Evolutionary conservation across 1,140 invertebrate genomes (phyloP), one percentile per base, ranked within the genome.

Genomic region (Orchesella cincta): DNA sequence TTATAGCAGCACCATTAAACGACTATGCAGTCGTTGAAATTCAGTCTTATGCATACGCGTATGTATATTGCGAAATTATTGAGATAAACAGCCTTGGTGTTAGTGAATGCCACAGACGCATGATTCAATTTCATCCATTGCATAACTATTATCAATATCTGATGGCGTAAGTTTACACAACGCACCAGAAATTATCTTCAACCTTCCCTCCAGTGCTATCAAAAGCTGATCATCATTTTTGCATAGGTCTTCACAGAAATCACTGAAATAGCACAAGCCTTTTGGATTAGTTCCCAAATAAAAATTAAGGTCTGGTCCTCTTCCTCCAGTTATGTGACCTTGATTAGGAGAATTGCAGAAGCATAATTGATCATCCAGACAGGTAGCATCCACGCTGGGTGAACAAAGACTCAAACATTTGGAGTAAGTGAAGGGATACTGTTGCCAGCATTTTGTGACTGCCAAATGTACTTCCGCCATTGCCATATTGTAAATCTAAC

Each of bases 361-460:
- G 35, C 71, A 73, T n/a, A 73, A 29, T 46, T 73, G 20, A 73
- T 73, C 71, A 29, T 73, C 71, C 12, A 73, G 3, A 39, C 71
- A 73, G 20, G 71, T 73, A 3, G 71, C 20, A 8, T 73, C 71
- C 36, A 23, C 36, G 1, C 46, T 1, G 1, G 71, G 23, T 2
- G 71, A 73, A 23, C 71, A 73, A 12, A 73, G 12, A 5, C 35
- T 36, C 28, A 73, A 73, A 73, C 71, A 73, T 51, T 73, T 73
- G 3, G 71, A 73, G 36, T 73, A 73, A 12, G 71, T 46, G 26
- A 8, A 73, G 3, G 71, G 71, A 29, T 73, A 73, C 18, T 31
- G 14, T 16, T 36, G 1, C 71, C 23, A 51, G 28, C 71, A 73
- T 5, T 16, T 5, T 16, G 12, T 23, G 54, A 14, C 54, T 20